Percentiles rank a stretch among this genome's conserved stretches.
Evolutionary conservation across 2,113 vertebrate genomes (phyloP).

Genomic region (Nesospiza acunhae): DNA sequence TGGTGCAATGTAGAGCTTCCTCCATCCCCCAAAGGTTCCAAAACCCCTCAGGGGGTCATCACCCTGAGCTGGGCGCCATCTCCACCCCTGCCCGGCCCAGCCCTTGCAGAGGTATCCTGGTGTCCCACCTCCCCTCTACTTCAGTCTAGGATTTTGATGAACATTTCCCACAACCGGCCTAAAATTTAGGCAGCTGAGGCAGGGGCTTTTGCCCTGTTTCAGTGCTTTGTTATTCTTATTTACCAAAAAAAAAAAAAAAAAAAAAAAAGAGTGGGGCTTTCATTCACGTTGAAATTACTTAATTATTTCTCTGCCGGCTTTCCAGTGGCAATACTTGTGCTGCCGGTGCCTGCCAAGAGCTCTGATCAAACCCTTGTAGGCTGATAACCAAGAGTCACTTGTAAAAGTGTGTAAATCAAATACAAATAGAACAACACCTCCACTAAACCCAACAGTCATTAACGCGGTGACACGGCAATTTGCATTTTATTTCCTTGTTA

Average conservation of each 20-base stretch:
- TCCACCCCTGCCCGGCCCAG: background rate
- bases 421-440: background rate
- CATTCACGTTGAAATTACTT: background rate
- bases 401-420: background rate
- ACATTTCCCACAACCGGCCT: background rate
- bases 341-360: background rate
- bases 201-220: background rate
- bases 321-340: background rate
- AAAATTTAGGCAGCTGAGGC: background rate
- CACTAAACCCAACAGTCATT: background rate
- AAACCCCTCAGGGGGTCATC: background rate
- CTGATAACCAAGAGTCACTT: background rate
- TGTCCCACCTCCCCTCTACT: background rate
- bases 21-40: background rate
- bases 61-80: background rate
- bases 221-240: background rate
- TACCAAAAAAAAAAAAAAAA: background rate
- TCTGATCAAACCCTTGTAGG: background rate
- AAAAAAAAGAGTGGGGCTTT: background rate
- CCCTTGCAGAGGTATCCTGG: background rate
- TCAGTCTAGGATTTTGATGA: background rate
- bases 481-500: background rate
- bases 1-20: background rate
- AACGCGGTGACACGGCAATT: rapidly evolving
- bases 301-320: background rate